phyloP scores from a whole-genome alignment of 2,888 invertebrate genomes.

The Ornithoptera alexandrae region DNA sequence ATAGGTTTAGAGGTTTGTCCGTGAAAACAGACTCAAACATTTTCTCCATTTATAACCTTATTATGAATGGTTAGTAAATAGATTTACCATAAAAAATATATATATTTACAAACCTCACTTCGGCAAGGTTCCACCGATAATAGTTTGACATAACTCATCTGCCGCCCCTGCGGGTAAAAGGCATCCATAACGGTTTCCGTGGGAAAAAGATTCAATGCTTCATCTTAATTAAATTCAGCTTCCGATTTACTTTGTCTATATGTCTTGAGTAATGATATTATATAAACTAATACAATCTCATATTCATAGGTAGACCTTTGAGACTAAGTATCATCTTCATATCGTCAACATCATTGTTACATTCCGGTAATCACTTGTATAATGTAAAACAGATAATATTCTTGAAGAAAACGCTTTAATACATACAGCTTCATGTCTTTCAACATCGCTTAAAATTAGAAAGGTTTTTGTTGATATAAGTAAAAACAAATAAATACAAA shows the following conservation, averaged over 20 bases:
- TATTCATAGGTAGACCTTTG: neutral
- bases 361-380: no score
- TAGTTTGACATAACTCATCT: constrained; percentile 1
- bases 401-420: no score
- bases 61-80: neutral
- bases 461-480: no score
- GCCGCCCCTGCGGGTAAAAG: neutral
- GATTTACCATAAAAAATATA: constrained; percentile 2
- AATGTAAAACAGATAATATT: no score
- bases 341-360: no score
- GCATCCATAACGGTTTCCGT: neutral
- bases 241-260: neutral
- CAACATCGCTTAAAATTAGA: no score
- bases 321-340: neutral
- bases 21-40: no score
- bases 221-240: neutral
- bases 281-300: no score
- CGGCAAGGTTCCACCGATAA: neutral
- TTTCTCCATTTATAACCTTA: neutral
- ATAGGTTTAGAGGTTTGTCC: neutral
- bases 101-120: neutral
- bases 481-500: no score
- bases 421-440: no score
- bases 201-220: constrained; percentile 1
- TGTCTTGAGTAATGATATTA: no score